Conservation (phyloP, 2,113 vertebrate species). For the Dasypus novemcinctus region DNA sequence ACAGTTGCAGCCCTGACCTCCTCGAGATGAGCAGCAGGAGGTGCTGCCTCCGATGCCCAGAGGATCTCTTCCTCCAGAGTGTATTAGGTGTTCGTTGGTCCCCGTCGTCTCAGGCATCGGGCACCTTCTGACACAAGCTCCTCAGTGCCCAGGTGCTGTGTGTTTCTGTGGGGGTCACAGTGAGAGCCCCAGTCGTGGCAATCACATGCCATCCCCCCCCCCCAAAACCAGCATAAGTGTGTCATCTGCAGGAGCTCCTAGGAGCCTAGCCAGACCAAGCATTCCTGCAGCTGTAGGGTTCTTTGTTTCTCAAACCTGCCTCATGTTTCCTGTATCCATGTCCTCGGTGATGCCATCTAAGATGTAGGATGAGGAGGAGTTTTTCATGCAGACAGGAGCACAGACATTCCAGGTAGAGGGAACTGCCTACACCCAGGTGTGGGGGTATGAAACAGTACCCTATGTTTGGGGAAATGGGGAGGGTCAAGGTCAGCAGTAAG, state of each 20-base stretch:
- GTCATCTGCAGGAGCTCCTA: neutral
- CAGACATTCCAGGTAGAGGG: neutral
- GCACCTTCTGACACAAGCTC: neutral
- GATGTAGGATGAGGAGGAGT: neutral
- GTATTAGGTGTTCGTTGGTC: neutral
- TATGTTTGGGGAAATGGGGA: neutral
- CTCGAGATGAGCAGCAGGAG: neutral
- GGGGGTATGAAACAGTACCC: neutral
- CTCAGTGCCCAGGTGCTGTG: neutral
- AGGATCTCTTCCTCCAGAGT: neutral
- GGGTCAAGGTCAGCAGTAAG: neutral
- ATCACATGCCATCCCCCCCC: neutral
- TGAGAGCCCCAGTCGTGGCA: neutral
- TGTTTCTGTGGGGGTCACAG: neutral
- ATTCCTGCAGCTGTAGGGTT: neutral
- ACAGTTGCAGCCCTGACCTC: neutral
- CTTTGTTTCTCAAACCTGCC: neutral
- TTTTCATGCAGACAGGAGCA: neutral
- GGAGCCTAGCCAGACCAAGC: neutral
- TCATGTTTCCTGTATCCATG: neutral
- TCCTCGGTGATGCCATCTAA: neutral
- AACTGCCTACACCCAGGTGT: neutral
- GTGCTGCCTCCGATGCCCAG: too few relatives aligned
- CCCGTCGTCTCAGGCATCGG: neutral
- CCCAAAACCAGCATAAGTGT: neutral